A percentile compares a stretch with the other conserved stretches of the same genome.
phyloP scores from a whole-genome alignment of 2,888 invertebrate species.

The Megastigmus dorsalis region DNA sequence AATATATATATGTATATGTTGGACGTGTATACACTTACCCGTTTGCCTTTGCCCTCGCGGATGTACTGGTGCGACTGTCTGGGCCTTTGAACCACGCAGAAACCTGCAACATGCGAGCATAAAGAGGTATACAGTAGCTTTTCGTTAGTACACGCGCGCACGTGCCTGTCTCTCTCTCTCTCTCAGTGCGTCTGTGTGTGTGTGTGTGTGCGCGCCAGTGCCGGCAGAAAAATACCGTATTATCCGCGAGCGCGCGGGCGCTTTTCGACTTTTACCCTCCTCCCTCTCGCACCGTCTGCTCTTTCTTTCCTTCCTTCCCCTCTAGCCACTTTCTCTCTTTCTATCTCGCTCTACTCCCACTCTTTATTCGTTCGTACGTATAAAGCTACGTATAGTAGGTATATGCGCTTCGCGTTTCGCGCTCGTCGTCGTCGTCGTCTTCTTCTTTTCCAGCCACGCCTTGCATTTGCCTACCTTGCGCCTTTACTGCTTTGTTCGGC shows the following conservation, averaged over 20 bases:
- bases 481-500: constrained; percentile 36
- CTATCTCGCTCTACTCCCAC: neutral
- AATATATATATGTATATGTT: too few relatives aligned
- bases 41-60: constrained; percentile 88
- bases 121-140: constrained; percentile 30
- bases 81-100: constrained; percentile 89
- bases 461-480: constrained; percentile 32
- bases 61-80: constrained; percentile 90
- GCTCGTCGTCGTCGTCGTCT: neutral
- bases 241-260: constrained; percentile 20
- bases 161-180: too few relatives aligned
- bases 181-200: neutral
- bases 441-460: neutral
- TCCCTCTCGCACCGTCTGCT: too few relatives aligned
- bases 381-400: too few relatives aligned
- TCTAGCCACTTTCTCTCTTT: neutral
- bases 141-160: neutral
- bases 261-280: constrained; percentile 31
- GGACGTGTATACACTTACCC: too few relatives aligned
- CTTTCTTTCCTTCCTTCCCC: too few relatives aligned
- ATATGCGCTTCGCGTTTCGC: too few relatives aligned
- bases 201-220: neutral
- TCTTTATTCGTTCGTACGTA: too few relatives aligned
- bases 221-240: constrained; percentile 41
- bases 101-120: constrained; percentile 77